Evolutionary conservation across 92 coral and sea anemone species (phyloP).

Genomic region (Actinernus sp.): DNA sequence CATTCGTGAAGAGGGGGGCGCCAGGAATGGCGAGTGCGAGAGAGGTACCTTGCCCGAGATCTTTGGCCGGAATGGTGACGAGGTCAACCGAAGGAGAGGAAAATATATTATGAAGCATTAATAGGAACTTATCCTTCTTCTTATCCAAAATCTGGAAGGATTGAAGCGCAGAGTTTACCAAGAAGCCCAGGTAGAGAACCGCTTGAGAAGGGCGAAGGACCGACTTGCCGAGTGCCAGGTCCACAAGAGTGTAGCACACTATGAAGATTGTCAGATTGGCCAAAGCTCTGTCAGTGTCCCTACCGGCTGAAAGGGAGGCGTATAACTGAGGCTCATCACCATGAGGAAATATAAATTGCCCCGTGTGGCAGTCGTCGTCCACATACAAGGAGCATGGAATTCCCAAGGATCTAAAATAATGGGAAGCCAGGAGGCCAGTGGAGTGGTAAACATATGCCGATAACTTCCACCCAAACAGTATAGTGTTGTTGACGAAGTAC

Average conservation of each 20-base stretch:
- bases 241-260: slow-evolving; percentile 31
- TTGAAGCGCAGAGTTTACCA: slow-evolving; percentile 39
- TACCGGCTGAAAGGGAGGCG: slow-evolving; percentile 5
- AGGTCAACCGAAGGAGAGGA: slow-evolving; percentile 10
- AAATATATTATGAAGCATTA: slow-evolving; percentile 14
- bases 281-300: neutral
- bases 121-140: slow-evolving; percentile 38
- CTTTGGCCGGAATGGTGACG: slow-evolving; percentile 23
- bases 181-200: slow-evolving; percentile 48
- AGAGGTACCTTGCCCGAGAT: slow-evolving; percentile 15
- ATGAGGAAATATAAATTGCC: slow-evolving; percentile 12
- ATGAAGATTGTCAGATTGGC: slow-evolving; percentile 17
- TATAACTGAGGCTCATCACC: neutral
- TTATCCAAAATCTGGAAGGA: slow-evolving; percentile 30
- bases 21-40: slow-evolving; percentile 27
- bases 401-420: too few relatives aligned
- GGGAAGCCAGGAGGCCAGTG: too few relatives aligned
- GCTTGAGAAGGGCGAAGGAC: slow-evolving; percentile 24
- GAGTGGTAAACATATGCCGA: too few relatives aligned
- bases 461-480: too few relatives aligned
- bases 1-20: slow-evolving; percentile 15
- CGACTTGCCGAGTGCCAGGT: slow-evolving; percentile 38
- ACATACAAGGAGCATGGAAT: too few relatives aligned
- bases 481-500: too few relatives aligned
- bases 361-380: slow-evolving; percentile 45